Evolutionary conservation across 2,888 invertebrate genomes (phyloP).

Genomic region (Nomada goodeniana): DNA sequence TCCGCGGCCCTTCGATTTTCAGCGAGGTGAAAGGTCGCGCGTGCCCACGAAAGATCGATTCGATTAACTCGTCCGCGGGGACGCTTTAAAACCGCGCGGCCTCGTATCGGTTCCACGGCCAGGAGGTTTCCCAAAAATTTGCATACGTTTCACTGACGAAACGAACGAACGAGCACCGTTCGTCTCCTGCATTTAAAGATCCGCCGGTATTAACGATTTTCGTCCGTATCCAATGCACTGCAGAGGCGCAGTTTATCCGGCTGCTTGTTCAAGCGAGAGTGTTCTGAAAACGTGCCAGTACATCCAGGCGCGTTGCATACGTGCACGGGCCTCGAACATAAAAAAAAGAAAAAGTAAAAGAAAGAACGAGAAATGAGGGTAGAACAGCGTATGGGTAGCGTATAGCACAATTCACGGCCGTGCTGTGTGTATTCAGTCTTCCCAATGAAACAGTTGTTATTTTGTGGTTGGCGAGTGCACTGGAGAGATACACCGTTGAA

Average conservation of each 20-base stretch:
- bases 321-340: not conserved
- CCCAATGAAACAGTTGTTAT: slow-evolving; percentile 71
- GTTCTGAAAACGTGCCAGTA: slow-evolving; percentile 69
- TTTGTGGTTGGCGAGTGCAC: slow-evolving; percentile 66
- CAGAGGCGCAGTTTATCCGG: slow-evolving; percentile 53
- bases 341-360: not conserved
- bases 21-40: slow-evolving; percentile 68
- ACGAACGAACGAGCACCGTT: slow-evolving; percentile 8
- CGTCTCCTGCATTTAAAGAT: slow-evolving; percentile 45
- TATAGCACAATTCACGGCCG: slow-evolving; percentile 64
- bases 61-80: slow-evolving; percentile 56
- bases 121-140: slow-evolving; percentile 7
- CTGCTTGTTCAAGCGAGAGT: slow-evolving; percentile 63
- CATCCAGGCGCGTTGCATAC: slow-evolving; percentile 32
- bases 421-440: slow-evolving; percentile 63
- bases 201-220: slow-evolving; percentile 56
- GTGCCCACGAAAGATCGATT: slow-evolving; percentile 64
- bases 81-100: slow-evolving; percentile 42
- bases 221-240: slow-evolving; percentile 29
- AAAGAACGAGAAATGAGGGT: not conserved
- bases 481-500: slow-evolving; percentile 62
- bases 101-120: not conserved
- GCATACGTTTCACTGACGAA: not conserved
- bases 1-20: slow-evolving; percentile 4
- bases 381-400: slow-evolving; percentile 22